phyloP scores from a whole-genome alignment of 2,888 invertebrate genomes.

The Cryptus armator region DNA sequence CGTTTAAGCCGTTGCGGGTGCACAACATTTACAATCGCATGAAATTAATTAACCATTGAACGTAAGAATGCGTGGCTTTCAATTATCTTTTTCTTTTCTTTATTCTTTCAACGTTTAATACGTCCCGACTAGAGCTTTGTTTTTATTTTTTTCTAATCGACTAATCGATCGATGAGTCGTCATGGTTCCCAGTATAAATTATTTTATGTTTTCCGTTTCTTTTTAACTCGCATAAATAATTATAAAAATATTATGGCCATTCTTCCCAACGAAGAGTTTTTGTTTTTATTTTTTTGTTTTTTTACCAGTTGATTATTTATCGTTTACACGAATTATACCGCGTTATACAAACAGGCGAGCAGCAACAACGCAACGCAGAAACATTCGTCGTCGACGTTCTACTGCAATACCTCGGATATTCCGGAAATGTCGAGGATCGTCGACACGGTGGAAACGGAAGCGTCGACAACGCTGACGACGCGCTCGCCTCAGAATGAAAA shows the following conservation, averaged over 20 bases:
- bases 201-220: too few species aligned
- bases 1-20: slow-evolving; percentile 27
- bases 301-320: neutral
- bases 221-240: too few species aligned
- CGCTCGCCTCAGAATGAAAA: slow-evolving; percentile 58
- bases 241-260: too few species aligned
- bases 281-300: too few species aligned
- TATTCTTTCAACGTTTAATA: neutral
- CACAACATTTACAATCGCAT: slow-evolving; percentile 36
- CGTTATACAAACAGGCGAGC: slow-evolving; percentile 60
- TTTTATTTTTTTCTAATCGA: neutral
- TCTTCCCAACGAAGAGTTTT: too few species aligned
- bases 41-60: slow-evolving; percentile 4
- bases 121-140: slow-evolving; percentile 14
- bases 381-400: slow-evolving; percentile 75
- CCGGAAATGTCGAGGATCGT: slow-evolving; percentile 64
- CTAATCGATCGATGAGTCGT: neutral
- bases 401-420: slow-evolving; percentile 76
- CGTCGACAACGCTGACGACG: slow-evolving; percentile 12
- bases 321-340: slow-evolving; percentile 48
- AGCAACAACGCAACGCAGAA: slow-evolving; percentile 61
- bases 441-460: slow-evolving; percentile 45
- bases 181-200: too few species aligned
- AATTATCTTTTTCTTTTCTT: neutral
- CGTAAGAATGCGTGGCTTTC: slow-evolving; percentile 45